Evolutionary conservation across 2,113 vertebrate species (phyloP).

Genomic region (Athene noctua): DNA sequence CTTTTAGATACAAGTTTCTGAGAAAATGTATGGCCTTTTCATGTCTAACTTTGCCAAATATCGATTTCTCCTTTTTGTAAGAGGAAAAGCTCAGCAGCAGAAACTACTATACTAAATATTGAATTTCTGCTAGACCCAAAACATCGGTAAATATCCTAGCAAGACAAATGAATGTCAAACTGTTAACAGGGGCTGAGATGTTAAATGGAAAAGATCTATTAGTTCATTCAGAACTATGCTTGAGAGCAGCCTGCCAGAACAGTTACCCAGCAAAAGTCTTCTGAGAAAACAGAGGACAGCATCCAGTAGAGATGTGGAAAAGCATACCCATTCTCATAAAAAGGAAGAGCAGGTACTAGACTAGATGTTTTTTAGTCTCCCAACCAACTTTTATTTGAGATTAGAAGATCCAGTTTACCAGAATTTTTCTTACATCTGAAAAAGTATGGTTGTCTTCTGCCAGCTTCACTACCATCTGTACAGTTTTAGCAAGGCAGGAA

Average conservation of each 20-base stretch:
- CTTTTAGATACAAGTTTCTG: neutral
- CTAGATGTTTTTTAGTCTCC: neutral
- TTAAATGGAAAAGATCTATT: slow-evolving; percentile 29
- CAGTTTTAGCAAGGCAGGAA: neutral
- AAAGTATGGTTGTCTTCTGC: neutral
- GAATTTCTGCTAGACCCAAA: slow-evolving; percentile 38
- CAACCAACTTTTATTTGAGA: neutral
- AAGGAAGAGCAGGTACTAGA: neutral
- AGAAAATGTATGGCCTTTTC: neutral
- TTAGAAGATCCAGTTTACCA: neutral
- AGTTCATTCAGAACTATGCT: neutral
- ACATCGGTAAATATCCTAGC: slow-evolving; percentile 15
- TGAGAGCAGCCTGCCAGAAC: neutral
- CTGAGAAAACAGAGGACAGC: neutral
- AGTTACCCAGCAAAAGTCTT: neutral
- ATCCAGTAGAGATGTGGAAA: neutral
- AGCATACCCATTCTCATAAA: neutral
- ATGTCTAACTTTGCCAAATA: slow-evolving; percentile 1
- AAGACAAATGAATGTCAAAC: slow-evolving; percentile 12
- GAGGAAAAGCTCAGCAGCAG: slow-evolving; percentile 6
- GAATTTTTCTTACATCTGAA: neutral
- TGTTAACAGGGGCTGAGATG: neutral
- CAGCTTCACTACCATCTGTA: neutral
- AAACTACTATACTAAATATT: slow-evolving; percentile 9
- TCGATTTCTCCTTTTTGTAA: slow-evolving; percentile 20